A percentile compares a stretch with the other conserved stretches of the same genome.
Conservation (phyloP, 2,797 vertebrate genomes). For the Lophius americanus region DNA sequence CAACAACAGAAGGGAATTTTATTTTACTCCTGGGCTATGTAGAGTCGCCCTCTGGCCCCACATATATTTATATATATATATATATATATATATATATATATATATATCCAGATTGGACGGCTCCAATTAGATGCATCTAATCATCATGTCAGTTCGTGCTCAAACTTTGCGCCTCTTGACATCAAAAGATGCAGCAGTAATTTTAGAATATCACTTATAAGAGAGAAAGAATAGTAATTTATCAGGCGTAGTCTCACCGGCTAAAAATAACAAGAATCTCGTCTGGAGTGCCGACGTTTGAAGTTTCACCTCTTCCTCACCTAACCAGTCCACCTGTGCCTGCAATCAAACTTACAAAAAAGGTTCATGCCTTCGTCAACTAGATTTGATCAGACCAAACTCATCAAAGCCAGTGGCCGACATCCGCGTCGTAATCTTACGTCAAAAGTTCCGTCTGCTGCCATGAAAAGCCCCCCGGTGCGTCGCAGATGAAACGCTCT, state of each 20-base stretch:
- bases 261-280: background rate
- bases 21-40: background rate
- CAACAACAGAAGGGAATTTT: background rate
- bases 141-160: background rate
- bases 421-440: background rate
- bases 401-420: background rate
- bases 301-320: background rate
- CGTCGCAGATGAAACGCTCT: background rate
- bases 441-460: background rate
- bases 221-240: background rate
- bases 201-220: background rate
- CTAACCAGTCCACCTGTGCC: background rate
- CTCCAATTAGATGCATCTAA: background rate
- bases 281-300: background rate
- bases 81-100: no score
- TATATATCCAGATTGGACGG: background rate
- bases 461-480: slow-evolving; percentile 6
- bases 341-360: background rate
- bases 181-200: slow-evolving; percentile 4
- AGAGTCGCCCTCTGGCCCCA: background rate
- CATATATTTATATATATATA: no score
- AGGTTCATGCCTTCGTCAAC: background rate
- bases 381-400: background rate
- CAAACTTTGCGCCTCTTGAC: slow-evolving; percentile 6
- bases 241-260: no score